Conservation (phyloP, 2,888 invertebrate genomes). For the Folsomia manolachei region DNA sequence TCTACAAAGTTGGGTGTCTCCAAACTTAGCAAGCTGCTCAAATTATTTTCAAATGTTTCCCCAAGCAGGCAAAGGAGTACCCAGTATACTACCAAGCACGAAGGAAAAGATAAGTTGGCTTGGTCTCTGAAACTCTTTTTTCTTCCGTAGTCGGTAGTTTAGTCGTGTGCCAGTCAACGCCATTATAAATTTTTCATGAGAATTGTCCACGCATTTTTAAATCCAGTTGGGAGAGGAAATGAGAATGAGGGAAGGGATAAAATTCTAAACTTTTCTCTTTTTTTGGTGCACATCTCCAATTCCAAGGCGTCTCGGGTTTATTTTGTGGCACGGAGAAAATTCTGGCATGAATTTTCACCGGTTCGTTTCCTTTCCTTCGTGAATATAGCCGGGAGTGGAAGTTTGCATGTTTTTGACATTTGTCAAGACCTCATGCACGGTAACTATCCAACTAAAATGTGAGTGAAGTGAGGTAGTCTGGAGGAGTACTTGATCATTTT, state of each 20-base stretch:
- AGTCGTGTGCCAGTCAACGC: constrained; percentile 15
- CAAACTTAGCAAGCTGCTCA: constrained; percentile 8
- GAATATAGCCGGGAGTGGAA: too few relatives aligned
- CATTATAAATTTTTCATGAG: constrained; percentile 19
- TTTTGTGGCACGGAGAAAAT: not conserved
- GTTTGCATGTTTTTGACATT: constrained; percentile 51
- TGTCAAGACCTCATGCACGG: constrained; percentile 36
- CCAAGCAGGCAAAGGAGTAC: too few relatives aligned
- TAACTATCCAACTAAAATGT: constrained; percentile 4
- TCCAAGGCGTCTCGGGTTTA: not conserved
- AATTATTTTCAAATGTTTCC: constrained; percentile 19
- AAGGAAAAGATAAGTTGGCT: not conserved
- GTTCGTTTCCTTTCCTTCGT: constrained; percentile 5
- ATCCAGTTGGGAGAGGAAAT: not conserved
- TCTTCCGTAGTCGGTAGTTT: too few relatives aligned
- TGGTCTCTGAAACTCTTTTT: too few relatives aligned
- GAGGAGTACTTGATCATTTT: too few relatives aligned
- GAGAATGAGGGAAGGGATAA: not conserved
- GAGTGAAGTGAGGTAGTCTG: too few relatives aligned
- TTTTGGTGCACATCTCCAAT: not conserved
- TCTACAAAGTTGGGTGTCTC: too few relatives aligned
- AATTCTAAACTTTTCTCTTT: not conserved
- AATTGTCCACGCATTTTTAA: constrained; percentile 20
- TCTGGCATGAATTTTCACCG: constrained; percentile 4
- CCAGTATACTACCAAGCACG: too few relatives aligned